Percentiles rank a stretch among this genome's conserved stretches.
phyloP scores from a whole-genome alignment of 2,888 invertebrate genomes.

The Drosophila greeni region DNA sequence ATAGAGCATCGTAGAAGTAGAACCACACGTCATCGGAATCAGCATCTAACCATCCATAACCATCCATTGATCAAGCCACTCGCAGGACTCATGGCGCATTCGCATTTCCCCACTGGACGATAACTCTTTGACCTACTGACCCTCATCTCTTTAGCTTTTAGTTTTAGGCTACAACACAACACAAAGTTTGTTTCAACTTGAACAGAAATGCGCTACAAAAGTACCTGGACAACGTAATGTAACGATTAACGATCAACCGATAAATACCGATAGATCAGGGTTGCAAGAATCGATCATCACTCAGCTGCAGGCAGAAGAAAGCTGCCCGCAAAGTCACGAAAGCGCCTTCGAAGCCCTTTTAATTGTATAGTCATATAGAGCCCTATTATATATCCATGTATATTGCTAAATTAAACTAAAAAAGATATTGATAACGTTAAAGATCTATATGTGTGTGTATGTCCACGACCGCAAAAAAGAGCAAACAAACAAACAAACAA shows the following conservation, averaged over 20 bases:
- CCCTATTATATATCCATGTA: constrained; percentile 28
- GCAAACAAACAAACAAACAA: constrained; percentile 37
- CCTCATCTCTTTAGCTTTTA: constrained; percentile 56
- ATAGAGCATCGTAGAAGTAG: constrained; percentile 28
- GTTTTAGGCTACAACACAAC: constrained; percentile 46
- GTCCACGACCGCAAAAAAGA: constrained; percentile 21
- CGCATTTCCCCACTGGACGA: constrained; percentile 9
- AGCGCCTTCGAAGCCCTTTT: constrained; percentile 3
- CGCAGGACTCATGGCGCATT: constrained; percentile 17
- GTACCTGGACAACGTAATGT: constrained; percentile 69
- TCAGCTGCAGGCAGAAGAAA: constrained; percentile 46
- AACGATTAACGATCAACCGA: constrained; percentile 47
- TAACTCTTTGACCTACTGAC: constrained; percentile 11
- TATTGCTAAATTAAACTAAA: constrained; percentile 31
- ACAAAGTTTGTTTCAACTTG: constrained; percentile 43
- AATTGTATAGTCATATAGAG: constrained; percentile 27
- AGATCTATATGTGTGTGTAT: constrained; percentile 40
- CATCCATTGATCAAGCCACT: constrained; percentile 7
- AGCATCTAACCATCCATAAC: constrained; percentile 12
- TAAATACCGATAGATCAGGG: constrained; percentile 37
- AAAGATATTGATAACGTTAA: constrained; percentile 35
- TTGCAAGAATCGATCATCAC: constrained; percentile 37
- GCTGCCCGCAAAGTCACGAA: not conserved
- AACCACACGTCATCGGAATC: constrained; percentile 13
- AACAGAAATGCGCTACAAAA: constrained; percentile 70